These are phyloP conservation scores for Dendroctonus ponderosae DNA, from an alignment of 1,140 invertebrate species.

Conservation along the genomic window DNA sequence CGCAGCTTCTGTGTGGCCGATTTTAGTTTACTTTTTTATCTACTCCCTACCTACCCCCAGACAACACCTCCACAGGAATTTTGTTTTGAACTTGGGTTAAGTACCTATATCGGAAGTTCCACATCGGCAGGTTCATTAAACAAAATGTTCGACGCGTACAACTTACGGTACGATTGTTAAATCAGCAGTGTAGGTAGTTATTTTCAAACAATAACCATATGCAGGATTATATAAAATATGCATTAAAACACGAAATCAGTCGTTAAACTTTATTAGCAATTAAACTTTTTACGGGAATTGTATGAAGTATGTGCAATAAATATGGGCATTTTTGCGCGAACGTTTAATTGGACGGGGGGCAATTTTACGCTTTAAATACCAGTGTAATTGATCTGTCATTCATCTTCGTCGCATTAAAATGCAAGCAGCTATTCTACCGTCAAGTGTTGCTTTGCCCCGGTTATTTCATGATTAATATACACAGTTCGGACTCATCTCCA, in stretches of 20 bases:
- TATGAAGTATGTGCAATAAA: slow-evolving; percentile 27
- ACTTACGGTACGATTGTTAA: background rate
- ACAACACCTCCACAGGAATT: too few relatives aligned
- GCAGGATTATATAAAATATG: slow-evolving; percentile 20
- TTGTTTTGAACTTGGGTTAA: too few relatives aligned
- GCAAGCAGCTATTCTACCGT: background rate
- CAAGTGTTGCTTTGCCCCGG: background rate
- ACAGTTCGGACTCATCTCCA: background rate
- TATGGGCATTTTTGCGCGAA: slow-evolving; percentile 8
- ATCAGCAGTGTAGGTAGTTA: slow-evolving; percentile 2
- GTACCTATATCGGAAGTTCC: too few relatives aligned
- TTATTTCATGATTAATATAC: background rate
- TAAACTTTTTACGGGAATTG: slow-evolving; percentile 23
- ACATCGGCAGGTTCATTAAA: background rate
- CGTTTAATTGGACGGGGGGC: slow-evolving; percentile 20
- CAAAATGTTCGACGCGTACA: background rate
- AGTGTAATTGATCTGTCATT: slow-evolving; percentile 13
- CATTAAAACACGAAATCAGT: slow-evolving; percentile 24
- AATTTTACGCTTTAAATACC: slow-evolving; percentile 22
- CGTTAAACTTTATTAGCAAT: slow-evolving; percentile 27
- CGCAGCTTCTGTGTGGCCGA: too few relatives aligned
- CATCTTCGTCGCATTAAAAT: slow-evolving; percentile 11
- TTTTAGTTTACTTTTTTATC: too few relatives aligned
- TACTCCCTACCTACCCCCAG: too few relatives aligned
- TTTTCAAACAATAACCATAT: slow-evolving; percentile 21